Conservation (phyloP, 2,113 vertebrate genomes). For the Cyprinodon brontotheroides region DNA sequence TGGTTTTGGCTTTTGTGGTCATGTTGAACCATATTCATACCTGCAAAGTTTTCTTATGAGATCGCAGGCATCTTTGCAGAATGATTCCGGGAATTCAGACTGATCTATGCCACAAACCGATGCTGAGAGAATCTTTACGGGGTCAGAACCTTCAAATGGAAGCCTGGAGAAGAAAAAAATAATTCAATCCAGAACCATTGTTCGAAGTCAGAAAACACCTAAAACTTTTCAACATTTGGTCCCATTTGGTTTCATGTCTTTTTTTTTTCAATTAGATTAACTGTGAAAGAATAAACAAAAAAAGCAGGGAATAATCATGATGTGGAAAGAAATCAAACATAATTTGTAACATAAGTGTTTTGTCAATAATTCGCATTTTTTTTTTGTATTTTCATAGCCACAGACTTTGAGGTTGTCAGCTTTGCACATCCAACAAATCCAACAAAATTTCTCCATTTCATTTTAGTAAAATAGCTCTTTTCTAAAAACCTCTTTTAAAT, state of each 20-base stretch:
- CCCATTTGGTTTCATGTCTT: too few species aligned
- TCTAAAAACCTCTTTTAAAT: neutral
- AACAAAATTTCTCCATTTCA: neutral
- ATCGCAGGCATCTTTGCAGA: constrained; percentile 70
- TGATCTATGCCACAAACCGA: constrained; percentile 76
- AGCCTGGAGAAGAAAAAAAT: constrained; percentile 61
- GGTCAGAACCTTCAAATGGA: constrained; percentile 72
- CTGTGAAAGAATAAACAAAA: neutral
- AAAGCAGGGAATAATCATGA: neutral
- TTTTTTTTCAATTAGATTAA: neutral
- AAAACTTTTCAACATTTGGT: neutral
- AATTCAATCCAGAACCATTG: neutral
- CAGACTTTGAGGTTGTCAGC: neutral
- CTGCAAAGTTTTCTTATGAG: constrained; percentile 82
- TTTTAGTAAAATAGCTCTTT: neutral
- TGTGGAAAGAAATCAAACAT: neutral
- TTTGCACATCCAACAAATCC: neutral
- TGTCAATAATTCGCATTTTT: neutral
- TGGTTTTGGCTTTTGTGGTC: neutral
- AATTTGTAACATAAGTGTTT: neutral
- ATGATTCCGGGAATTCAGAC: constrained; percentile 76
- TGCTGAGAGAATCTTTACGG: constrained; percentile 68
- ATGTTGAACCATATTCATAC: constrained; percentile 41
- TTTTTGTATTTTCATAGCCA: too few species aligned
- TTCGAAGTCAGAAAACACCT: neutral